A percentile compares a stretch with the other conserved stretches of the same genome.
Conservation (phyloP, 1,140 invertebrate genomes). For the Drosophila nebulosa region DNA sequence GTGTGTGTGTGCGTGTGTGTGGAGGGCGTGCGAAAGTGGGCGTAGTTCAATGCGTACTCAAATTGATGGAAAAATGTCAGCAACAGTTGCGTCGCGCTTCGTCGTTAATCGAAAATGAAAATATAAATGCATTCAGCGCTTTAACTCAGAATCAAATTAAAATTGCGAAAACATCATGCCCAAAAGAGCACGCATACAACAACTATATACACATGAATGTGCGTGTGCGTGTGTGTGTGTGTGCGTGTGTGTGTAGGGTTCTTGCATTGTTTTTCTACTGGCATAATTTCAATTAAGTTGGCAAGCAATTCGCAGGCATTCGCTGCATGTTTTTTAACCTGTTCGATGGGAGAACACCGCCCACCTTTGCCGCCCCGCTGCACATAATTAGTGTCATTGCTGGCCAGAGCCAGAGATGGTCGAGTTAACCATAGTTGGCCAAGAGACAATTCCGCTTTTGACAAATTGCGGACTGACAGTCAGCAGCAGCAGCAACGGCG, state of each 20-base stretch:
- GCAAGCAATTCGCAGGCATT: slow-evolving; percentile 10
- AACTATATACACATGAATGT: neutral
- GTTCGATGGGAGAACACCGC: neutral
- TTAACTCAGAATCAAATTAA: slow-evolving; percentile 52
- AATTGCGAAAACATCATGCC: slow-evolving; percentile 27
- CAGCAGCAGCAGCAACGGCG: slow-evolving; percentile 6
- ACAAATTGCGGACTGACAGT: slow-evolving; percentile 43
- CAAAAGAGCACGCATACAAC: neutral
- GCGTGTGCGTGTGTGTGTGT: neutral
- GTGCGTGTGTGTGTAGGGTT: neutral
- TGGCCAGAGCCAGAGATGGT: slow-evolving; percentile 25
- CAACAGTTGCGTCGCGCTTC: slow-evolving; percentile 46
- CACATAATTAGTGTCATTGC: slow-evolving; percentile 69
- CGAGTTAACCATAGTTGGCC: slow-evolving; percentile 1
- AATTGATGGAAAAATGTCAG: slow-evolving; percentile 71
- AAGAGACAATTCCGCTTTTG: slow-evolving; percentile 66
- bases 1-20: neutral
- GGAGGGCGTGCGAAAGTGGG: neutral
- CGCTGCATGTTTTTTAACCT: slow-evolving; percentile 39
- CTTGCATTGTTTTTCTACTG: slow-evolving; percentile 33
- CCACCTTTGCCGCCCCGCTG: slow-evolving; percentile 38
- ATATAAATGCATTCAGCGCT: slow-evolving; percentile 31
- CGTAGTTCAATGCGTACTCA: slow-evolving; percentile 31
- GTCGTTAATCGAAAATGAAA: slow-evolving; percentile 52
- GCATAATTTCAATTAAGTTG: slow-evolving; percentile 63